A percentile compares a stretch with the other conserved stretches of the same genome.
Evolutionary conservation across 2,888 invertebrate genomes (phyloP).

Genomic region (Phytoseiulus persimilis): DNA sequence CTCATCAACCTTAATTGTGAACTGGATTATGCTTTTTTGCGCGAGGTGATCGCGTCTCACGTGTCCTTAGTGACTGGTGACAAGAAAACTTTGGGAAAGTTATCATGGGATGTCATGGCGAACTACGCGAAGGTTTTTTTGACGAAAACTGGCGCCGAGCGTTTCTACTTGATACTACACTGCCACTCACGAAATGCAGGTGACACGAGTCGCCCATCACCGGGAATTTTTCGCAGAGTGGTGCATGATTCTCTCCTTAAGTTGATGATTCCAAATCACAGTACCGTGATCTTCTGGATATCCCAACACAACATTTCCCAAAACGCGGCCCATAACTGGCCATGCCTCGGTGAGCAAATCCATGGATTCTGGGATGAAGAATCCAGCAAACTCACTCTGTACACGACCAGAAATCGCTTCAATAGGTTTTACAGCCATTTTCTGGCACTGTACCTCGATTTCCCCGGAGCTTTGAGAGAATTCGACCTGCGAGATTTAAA

Average conservation of each 20-base stretch:
- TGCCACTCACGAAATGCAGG: neutral
- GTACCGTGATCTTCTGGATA: neutral
- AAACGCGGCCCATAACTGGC: neutral
- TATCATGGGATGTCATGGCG: neutral
- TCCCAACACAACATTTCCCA: neutral
- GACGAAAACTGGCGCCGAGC: neutral
- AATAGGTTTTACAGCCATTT: neutral
- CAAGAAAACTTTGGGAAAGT: neutral
- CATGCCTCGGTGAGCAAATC: neutral
- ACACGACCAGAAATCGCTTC: neutral
- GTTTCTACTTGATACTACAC: neutral
- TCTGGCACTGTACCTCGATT: neutral
- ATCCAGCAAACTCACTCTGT: neutral
- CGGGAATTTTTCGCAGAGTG: neutral
- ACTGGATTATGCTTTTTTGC: neutral
- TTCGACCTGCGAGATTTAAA: neutral
- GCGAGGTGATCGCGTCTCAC: neutral
- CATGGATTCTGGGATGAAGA: neutral
- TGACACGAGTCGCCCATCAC: neutral
- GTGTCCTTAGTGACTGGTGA: neutral
- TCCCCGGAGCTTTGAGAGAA: neutral
- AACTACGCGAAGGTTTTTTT: neutral
- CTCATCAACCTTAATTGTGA: neutral
- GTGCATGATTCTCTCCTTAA: neutral
- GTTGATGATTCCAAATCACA: neutral